Base-by-base conservation (phyloP, 1,140 invertebrate species). In the Saccostrea cuccullata region DNA sequence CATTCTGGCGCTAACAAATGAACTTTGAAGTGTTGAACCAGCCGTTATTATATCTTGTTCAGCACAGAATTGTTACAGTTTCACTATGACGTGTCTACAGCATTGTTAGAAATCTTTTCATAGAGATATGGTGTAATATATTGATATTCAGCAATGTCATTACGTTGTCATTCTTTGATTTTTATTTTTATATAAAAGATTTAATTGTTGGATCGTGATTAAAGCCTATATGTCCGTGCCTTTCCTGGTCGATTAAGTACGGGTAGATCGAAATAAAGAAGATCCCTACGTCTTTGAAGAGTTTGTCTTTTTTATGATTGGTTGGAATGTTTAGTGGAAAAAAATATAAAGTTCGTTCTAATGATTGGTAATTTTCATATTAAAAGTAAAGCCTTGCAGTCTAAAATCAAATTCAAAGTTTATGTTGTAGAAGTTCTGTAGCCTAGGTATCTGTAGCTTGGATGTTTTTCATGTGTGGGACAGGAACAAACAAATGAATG, bases 221-320 rank as follows among this genome's bases (percentile, higher is more conserved):
- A 73, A 73, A 36, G 30, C 26, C n/a, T 73, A 73, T 23, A 26
- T 73, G 70, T 73, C 70, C 30, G 70, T 73, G 70, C 70, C 70
- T 73, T 73, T 26, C 23, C 23, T 73, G 30, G 26, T 73, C 70
- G 70, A 26, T 26, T 30, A 73, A 30, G 70, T 73, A 73, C 70
- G 70, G 70, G 70, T 73, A 73, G 70, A 73, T 73, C 30, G 70
- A 73, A 73, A 73, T 73, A 73, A 73, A 73, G 67, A 70, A 26
- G 70, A 26, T 73, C 70, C 70, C 70, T 26, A 36, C 11, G 26
- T 73, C 13, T 64, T 6, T 20, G 17, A 20, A 6, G 17, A 64
- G 58, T 64, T 64, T 64, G 17, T 64, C n/a, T 64, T 64, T 6
- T 64, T 64, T 64, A 3, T 20, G 47, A 47, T 47, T 47, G 5